Conservation (phyloP, 2,888 invertebrate species). For the Linyphia triangularis region DNA sequence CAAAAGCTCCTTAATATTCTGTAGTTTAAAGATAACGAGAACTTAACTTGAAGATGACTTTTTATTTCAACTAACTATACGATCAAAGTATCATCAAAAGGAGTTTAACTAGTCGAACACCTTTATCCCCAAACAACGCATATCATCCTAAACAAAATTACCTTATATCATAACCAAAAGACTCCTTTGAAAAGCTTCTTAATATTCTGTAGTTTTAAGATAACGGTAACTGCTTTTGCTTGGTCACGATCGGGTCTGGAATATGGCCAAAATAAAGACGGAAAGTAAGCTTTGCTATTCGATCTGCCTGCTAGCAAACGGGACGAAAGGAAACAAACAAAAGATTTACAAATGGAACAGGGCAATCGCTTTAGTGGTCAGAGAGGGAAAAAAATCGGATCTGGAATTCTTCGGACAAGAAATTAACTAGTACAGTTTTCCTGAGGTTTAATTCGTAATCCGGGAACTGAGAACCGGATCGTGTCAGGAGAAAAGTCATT, state of each 20-base stretch:
- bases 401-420: constrained; percentile 25
- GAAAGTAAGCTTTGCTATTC: constrained; percentile 22
- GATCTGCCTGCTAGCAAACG: constrained; percentile 7
- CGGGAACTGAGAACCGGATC: background rate
- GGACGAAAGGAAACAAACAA: constrained; percentile 43
- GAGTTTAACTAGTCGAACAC: too few species aligned
- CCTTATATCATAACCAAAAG: too few species aligned
- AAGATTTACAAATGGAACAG: constrained; percentile 65
- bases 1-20: background rate
- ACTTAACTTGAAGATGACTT: too few species aligned
- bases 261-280: constrained; percentile 57
- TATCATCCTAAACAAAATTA: too few species aligned
- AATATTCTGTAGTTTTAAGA: background rate
- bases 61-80: too few species aligned
- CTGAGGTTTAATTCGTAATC: constrained; percentile 1
- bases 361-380: constrained; percentile 44
- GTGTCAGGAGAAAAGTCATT: background rate
- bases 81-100: too few species aligned
- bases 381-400: constrained; percentile 10
- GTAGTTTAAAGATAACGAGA: too few species aligned
- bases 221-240: too few species aligned
- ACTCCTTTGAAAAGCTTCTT: constrained; percentile 6
- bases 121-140: too few species aligned
- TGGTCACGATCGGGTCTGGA: constrained; percentile 43
- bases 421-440: constrained; percentile 59